phyloP scores from a whole-genome alignment of 2,888 invertebrate species.

The Steinernema hermaphroditum region DNA sequence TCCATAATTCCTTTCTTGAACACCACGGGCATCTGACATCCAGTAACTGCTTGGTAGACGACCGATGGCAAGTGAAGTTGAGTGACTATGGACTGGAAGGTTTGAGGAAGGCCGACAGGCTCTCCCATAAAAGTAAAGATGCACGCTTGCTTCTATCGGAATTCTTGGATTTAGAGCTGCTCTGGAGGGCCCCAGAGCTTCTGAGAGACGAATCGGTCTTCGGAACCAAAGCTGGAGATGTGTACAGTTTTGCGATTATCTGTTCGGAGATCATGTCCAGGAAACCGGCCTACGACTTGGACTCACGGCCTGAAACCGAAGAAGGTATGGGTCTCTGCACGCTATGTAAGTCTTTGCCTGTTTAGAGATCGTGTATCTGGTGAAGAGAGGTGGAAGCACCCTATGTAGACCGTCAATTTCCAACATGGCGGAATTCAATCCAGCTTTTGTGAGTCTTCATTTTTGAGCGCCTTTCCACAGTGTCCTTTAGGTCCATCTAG shows the following conservation, averaged over 20 bases:
- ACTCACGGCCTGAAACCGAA: neutral
- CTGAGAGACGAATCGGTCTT: no score
- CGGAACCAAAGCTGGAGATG: no score
- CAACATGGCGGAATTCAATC: constrained; percentile 35
- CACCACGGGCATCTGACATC: no score
- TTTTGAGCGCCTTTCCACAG: no score
- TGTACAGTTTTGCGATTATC: no score
- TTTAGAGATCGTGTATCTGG: constrained; percentile 56
- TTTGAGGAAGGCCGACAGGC: neutral
- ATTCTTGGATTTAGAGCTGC: constrained; percentile 28
- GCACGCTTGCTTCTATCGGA: no score
- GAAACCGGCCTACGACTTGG: no score
- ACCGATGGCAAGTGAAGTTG: constrained; percentile 56
- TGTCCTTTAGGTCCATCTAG: constrained; percentile 33
- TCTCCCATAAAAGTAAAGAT: neutral
- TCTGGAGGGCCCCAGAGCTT: constrained; percentile 19
- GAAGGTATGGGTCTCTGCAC: neutral
- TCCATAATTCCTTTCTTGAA: no score
- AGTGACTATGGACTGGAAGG: constrained; percentile 43
- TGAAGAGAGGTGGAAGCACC: constrained; percentile 56
- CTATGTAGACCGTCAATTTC: constrained; percentile 52
- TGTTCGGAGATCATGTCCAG: no score
- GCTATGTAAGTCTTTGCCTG: no score
- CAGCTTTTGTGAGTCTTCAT: constrained; percentile 34
- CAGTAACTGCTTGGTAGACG: no score